Evolutionary conservation across 2,888 invertebrate species (phyloP).

Genomic region (Shargacucullia verbasci): DNA sequence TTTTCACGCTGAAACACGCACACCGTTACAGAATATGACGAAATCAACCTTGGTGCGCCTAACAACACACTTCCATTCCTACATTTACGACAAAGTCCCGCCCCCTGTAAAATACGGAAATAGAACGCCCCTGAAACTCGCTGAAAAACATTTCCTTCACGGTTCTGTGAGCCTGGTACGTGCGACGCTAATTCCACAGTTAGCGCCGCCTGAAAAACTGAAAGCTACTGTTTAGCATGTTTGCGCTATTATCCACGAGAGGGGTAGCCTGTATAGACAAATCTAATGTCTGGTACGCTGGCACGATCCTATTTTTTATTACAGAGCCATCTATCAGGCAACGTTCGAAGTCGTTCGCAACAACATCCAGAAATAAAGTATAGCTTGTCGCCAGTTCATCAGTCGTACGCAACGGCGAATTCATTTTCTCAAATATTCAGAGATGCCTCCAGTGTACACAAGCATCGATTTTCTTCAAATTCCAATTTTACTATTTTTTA

Average conservation of each 20-base stretch:
- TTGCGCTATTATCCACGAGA: conserved; percentile 43
- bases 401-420: neutral
- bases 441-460: conserved; percentile 37
- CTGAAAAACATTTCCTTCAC: conserved; percentile 71
- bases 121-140: conserved; percentile 60
- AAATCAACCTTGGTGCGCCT: conserved; percentile 21
- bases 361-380: neutral
- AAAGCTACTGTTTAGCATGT: conserved; percentile 60
- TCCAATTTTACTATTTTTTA: too few relatives aligned
- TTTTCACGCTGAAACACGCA: conserved; percentile 32
- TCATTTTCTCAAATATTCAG: conserved; percentile 10
- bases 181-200: conserved; percentile 79
- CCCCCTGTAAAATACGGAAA: conserved; percentile 58
- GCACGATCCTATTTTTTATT: neutral
- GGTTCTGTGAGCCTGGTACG: conserved; percentile 72
- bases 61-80: conserved; percentile 19
- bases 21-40: conserved; percentile 11
- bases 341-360: conserved; percentile 11
- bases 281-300: neutral
- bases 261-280: conserved; percentile 21
- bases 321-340: conserved; percentile 45
- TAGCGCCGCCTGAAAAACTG: conserved; percentile 71
- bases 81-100: conserved; percentile 39
- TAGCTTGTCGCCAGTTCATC: neutral
- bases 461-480: too few relatives aligned